Percentiles rank a stretch among this genome's conserved stretches.
Evolutionary conservation across 2,888 invertebrate species (phyloP).

Genomic region (Drosophila falleni): DNA sequence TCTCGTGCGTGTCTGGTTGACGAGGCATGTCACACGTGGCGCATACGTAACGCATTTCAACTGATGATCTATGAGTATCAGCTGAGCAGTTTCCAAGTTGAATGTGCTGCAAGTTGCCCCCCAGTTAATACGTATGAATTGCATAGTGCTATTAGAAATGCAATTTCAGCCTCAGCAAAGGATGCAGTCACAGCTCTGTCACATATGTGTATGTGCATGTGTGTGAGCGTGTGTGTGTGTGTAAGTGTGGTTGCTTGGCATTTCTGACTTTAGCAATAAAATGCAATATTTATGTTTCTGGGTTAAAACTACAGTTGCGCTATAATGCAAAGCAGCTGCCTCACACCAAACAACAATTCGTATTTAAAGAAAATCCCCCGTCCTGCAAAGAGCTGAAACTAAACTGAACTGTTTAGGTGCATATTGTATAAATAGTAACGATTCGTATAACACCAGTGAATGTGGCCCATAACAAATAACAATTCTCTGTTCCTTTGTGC

Average conservation of each 20-base stretch:
- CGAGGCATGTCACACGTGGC: conserved; percentile 26
- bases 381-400: not conserved
- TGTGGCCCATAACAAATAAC: conserved; percentile 27
- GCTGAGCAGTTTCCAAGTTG: not conserved
- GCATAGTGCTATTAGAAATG: not conserved
- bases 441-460: conserved; percentile 1
- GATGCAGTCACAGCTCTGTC: not conserved
- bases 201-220: not conserved
- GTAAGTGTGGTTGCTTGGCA: conserved; percentile 10
- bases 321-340: conserved; percentile 57
- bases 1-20: conserved; percentile 20
- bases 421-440: conserved; percentile 1
- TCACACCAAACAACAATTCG: not conserved
- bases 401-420: conserved; percentile 11
- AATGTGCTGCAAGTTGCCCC: not conserved
- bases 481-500: conserved; percentile 17
- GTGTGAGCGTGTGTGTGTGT: not conserved
- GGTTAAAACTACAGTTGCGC: conserved; percentile 67
- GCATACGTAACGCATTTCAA: conserved; percentile 28
- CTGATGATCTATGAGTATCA: not conserved
- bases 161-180: not conserved
- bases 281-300: conserved; percentile 78
- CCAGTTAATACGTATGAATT: not conserved
- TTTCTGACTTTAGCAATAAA: conserved; percentile 46
- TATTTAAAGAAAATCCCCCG: not conserved